Conservation (phyloP, 2,113 vertebrate genomes). For the Apaloderma vittatum region DNA sequence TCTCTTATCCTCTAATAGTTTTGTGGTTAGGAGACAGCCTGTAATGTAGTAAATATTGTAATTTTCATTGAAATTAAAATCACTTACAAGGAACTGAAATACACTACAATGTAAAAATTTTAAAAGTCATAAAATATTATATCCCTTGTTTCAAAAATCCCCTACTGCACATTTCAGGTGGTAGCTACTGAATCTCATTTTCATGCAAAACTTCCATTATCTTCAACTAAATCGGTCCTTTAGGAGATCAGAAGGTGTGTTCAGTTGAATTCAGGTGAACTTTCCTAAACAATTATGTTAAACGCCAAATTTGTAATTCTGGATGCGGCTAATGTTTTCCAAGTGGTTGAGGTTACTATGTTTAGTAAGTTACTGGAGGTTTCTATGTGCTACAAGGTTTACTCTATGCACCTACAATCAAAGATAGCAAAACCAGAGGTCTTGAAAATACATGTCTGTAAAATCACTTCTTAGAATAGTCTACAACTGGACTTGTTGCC, state of each 20-base stretch:
- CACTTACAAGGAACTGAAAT: neutral
- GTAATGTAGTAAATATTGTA: neutral
- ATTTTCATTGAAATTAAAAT: constrained; percentile 1
- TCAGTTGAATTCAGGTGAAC: neutral
- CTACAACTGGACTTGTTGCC: neutral
- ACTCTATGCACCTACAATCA: neutral
- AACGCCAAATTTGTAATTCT: neutral
- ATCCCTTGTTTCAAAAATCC: neutral
- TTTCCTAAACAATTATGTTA: neutral
- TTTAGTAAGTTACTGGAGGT: too few relatives aligned
- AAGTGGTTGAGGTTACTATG: neutral
- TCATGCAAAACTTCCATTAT: neutral
- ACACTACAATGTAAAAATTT: neutral
- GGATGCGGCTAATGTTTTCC: neutral
- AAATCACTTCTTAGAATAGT: neutral
- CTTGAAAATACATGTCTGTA: neutral
- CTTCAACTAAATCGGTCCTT: neutral
- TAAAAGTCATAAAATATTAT: neutral
- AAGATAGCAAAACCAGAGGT: neutral
- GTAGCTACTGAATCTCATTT: neutral
- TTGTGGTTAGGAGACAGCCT: neutral
- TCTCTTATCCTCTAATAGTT: neutral
- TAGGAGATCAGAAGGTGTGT: neutral
- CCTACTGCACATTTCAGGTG: neutral
- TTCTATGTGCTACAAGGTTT: too few relatives aligned